A percentile compares a stretch with the other conserved stretches of the same genome.
Conservation (phyloP, 2,888 invertebrate species). For the Seira musarum region DNA sequence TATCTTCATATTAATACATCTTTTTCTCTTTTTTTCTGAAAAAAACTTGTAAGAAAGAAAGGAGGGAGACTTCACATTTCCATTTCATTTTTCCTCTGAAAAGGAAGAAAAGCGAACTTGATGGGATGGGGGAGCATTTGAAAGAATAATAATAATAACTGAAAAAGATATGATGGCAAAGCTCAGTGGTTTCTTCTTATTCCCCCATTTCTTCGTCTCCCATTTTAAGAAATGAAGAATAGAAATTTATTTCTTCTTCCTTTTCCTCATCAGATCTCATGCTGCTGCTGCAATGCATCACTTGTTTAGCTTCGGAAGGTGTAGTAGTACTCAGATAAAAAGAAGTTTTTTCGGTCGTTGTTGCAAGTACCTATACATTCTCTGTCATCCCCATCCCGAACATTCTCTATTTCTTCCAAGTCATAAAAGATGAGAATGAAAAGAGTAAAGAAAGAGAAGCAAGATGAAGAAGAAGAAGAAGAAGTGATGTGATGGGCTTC, state of each 20-base stretch:
- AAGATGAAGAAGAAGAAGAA: conserved; percentile 17
- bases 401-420: conserved; percentile 8
- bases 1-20: background rate
- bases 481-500: conserved; percentile 9
- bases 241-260: conserved; percentile 8
- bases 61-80: conserved; percentile 51
- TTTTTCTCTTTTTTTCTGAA: background rate
- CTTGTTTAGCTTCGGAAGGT: conserved; percentile 3
- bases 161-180: conserved; percentile 55
- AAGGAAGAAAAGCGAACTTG: background rate
- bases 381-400: background rate
- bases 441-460: conserved; percentile 1
- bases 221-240: background rate
- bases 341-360: background rate
- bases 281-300: conserved; percentile 13
- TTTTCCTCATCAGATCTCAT: conserved; percentile 2
- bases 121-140: conserved; percentile 5
- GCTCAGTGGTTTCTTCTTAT: conserved; percentile 53
- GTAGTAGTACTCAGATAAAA: background rate
- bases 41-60: conserved; percentile 23
- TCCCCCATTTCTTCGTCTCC: conserved; percentile 34
- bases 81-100: conserved; percentile 4
- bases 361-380: background rate
- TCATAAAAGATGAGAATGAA: conserved; percentile 24
- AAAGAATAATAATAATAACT: conserved; percentile 34